phyloP scores from a whole-genome alignment of 1,140 invertebrate species.

The Arion vulgaris region DNA sequence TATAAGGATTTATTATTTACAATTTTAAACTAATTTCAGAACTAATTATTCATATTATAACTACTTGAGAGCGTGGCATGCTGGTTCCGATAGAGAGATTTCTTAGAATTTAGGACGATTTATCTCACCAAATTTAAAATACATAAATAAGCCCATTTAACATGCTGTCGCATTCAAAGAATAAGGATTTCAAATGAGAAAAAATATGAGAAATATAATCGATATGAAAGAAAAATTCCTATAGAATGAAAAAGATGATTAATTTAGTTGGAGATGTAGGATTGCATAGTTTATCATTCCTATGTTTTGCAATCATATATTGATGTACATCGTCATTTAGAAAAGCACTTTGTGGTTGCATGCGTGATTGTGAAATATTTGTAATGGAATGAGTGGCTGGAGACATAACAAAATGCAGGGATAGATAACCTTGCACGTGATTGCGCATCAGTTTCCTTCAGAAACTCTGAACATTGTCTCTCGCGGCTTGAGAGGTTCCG shows the following conservation, averaged over 20 bases:
- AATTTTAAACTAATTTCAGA: background rate
- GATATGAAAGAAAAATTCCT: background rate
- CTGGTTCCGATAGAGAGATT: background rate
- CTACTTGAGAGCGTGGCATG: background rate
- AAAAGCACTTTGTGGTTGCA: background rate
- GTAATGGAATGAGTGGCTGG: background rate
- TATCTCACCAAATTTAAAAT: background rate
- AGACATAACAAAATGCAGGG: background rate
- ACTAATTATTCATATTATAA: background rate
- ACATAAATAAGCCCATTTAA: slow-evolving; percentile 10
- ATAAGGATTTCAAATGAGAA: background rate
- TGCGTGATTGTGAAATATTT: slow-evolving; percentile 7
- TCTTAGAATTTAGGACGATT: background rate
- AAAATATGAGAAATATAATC: background rate
- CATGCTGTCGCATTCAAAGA: background rate
- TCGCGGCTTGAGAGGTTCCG: background rate
- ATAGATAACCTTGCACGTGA: slow-evolving; percentile 27
- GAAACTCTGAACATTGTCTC: slow-evolving; percentile 14
- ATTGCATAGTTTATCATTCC: background rate
- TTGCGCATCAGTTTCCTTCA: slow-evolving; percentile 21
- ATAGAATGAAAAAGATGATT: background rate
- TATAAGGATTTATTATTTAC: background rate
- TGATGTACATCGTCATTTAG: background rate
- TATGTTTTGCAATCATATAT: background rate
- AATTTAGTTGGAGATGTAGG: background rate